phyloP scores from a whole-genome alignment of 2,797 vertebrate genomes.

The Psittacula derbiana region DNA sequence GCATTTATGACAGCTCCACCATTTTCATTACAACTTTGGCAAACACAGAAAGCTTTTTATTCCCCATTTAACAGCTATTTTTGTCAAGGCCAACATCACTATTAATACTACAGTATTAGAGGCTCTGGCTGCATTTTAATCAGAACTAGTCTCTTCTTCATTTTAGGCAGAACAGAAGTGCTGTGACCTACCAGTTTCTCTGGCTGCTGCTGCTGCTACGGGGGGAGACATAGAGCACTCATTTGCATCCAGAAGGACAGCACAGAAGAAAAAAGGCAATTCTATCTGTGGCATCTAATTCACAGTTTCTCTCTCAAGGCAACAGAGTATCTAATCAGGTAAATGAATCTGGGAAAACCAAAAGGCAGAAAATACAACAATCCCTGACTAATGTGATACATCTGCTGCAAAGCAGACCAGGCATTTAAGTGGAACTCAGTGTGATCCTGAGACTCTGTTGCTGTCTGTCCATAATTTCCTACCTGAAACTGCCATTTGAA shows the following conservation, averaged over 20 bases:
- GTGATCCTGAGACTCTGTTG: neutral
- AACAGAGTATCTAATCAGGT: neutral
- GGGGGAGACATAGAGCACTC: neutral
- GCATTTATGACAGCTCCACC: slow-evolving; percentile 44
- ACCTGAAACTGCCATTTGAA: neutral
- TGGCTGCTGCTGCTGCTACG: neutral
- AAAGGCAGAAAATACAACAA: neutral
- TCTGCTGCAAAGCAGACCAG: neutral
- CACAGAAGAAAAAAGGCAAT: neutral
- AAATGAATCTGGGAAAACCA: neutral
- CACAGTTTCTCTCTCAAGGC: neutral
- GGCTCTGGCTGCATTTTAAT: slow-evolving; percentile 40
- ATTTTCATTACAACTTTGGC: slow-evolving; percentile 61
- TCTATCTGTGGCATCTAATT: neutral
- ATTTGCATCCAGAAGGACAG: neutral
- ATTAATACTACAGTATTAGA: slow-evolving; percentile 37
- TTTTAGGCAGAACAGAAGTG: neutral
- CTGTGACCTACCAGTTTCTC: neutral
- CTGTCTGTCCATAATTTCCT: neutral
- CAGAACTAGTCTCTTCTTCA: neutral
- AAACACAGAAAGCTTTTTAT: slow-evolving; percentile 60
- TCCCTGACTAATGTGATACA: neutral
- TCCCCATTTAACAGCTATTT: slow-evolving; percentile 65
- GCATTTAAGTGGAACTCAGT: neutral
- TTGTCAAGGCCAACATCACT: slow-evolving; percentile 12